Percentiles rank a stretch among this genome's conserved stretches.
Conservation (phyloP, 2,113 vertebrate species). For the Spheniscus mendiculus region DNA sequence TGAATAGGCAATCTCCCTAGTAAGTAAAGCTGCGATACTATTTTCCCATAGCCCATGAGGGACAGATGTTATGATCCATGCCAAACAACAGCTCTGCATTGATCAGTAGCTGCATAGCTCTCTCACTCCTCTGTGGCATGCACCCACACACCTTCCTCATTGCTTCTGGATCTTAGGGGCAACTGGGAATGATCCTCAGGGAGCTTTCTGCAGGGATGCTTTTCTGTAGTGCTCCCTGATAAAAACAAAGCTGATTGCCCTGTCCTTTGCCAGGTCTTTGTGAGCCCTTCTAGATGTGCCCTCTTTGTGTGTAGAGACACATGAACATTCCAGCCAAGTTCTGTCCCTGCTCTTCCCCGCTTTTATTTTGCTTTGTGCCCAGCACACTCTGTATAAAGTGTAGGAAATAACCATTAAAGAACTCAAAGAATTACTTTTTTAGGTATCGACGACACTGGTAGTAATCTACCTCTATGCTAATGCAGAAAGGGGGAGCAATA, state of each 20-base stretch:
- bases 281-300: background rate
- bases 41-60: background rate
- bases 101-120: background rate
- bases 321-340: background rate
- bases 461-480: background rate
- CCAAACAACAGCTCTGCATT: background rate
- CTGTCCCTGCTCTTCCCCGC: background rate
- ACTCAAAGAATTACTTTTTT: background rate
- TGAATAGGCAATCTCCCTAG: background rate
- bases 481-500: background rate
- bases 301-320: background rate
- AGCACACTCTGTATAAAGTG: no score
- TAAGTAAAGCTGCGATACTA: background rate
- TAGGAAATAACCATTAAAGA: background rate
- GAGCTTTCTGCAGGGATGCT: background rate
- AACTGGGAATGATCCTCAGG: background rate
- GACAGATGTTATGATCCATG: background rate
- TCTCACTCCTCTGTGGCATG: background rate
- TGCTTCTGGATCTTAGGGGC: background rate
- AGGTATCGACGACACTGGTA: accelerated
- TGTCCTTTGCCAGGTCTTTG: background rate
- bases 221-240: background rate
- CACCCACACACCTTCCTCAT: background rate
- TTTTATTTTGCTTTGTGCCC: background rate
- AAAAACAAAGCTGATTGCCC: background rate